Base-by-base conservation (phyloP, 2,113 vertebrate genomes). In the Calyptommatus sinebrachiatus region DNA sequence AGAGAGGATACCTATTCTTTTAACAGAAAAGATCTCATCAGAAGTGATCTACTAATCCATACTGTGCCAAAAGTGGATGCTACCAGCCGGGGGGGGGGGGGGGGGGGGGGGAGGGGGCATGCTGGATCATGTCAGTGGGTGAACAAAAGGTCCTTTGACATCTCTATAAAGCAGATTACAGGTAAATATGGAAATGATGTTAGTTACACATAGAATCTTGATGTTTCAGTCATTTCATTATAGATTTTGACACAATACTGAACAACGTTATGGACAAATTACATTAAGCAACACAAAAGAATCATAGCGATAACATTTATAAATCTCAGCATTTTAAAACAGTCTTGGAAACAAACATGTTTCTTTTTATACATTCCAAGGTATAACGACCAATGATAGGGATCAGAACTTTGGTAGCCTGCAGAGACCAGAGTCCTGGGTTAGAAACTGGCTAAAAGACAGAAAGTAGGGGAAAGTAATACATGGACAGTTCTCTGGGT, bases 21-120 rank as follows among this genome's bases (percentile, higher is more conserved):
- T 50, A 9, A 6, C 83, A 78, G 80, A 85, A 45, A 76, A 46
- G 65, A 84, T 71, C 71, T 76, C 70, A 86, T 87, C 86, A 29
- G 80, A 16, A 81, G 12, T 91, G n/a, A 90, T 89, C 84, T 88
- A 90, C 78, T 53, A 83, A 76, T 80, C 63, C 46, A 70, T 88
- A 50, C 78, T 90, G 83, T 61, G 50, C 48, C 35, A 41, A 5
- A 5, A 41, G 35, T 41, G 35, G 87, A 82, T 76, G 76, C 84
- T 67, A 24, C 74, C 5, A 26, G 2, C 1, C 8, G 60, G 62
- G 60, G 14, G 70, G 57, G 53, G 7, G 66, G 35, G 35, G 35
- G 2, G 35, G 35, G 35, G 35, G 2, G 35, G 22, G 12, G 11
- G 24, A 9, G 45, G 8, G 11, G 12, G 71, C 5, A 41, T 41